phyloP scores from a whole-genome alignment of 2,888 invertebrate genomes.

The Hirtodrosophila histrioides region DNA sequence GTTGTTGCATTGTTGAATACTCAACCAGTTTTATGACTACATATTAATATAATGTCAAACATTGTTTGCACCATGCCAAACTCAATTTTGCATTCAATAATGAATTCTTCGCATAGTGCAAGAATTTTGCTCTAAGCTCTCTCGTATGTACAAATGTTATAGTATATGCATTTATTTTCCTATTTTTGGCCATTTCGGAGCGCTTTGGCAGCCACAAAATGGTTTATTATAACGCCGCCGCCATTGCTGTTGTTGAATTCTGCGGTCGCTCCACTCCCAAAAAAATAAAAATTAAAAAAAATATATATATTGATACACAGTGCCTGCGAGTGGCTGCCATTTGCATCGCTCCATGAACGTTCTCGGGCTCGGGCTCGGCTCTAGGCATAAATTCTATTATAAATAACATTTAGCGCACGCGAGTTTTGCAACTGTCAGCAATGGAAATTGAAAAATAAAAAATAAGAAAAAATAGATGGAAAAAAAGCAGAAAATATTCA shows the following conservation, averaged over 20 bases:
- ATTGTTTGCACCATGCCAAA: constrained; percentile 56
- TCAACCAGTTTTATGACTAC: constrained; percentile 61
- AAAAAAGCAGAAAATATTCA: neutral
- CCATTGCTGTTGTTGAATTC: constrained; percentile 62
- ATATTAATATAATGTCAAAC: constrained; percentile 76
- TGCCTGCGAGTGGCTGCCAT: constrained; percentile 66
- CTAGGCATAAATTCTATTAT: constrained; percentile 77
- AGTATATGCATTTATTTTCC: constrained; percentile 35
- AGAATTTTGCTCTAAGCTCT: constrained; percentile 15
- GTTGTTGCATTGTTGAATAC: neutral
- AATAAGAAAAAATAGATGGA: constrained; percentile 16
- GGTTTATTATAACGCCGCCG: constrained; percentile 67
- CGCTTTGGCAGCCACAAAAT: constrained; percentile 61
- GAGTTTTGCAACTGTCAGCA: constrained; percentile 75
- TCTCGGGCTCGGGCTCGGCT: constrained; percentile 31
- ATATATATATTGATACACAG: constrained; percentile 27
- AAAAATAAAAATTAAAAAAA: neutral
- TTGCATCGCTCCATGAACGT: constrained; percentile 62
- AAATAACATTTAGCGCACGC: constrained; percentile 71
- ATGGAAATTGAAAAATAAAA: constrained; percentile 65
- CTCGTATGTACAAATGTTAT: neutral
- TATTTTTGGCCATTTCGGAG: constrained; percentile 33
- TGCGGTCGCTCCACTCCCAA: constrained; percentile 41
- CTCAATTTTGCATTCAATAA: constrained; percentile 66
- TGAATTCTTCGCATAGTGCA: constrained; percentile 43